Conservation (phyloP, 2,113 vertebrate genomes). For the Paradoxurus hermaphroditus region DNA sequence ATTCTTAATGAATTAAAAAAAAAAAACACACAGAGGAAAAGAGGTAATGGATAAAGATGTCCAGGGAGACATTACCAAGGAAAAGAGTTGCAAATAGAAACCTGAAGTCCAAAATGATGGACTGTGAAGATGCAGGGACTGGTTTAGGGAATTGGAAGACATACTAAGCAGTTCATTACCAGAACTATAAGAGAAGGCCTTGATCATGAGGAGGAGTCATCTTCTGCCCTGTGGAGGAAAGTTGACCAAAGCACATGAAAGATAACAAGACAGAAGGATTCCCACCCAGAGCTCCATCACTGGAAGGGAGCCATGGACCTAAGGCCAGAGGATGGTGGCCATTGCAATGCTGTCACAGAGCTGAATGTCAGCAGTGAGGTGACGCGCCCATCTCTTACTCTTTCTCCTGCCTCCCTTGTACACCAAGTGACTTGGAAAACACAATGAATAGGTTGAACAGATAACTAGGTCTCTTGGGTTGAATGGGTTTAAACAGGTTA, state of each 20-base stretch:
- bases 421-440: background rate
- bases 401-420: background rate
- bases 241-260: background rate
- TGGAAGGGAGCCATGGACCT: fast-evolving
- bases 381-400: too few species aligned
- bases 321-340: background rate
- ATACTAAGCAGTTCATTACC: background rate
- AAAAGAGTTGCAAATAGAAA: background rate
- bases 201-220: background rate
- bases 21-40: background rate
- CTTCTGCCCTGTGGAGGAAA: background rate
- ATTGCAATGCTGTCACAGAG: fast-evolving
- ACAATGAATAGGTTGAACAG: background rate
- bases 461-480: background rate
- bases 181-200: background rate
- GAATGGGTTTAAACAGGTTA: background rate
- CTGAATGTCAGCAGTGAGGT: fast-evolving
- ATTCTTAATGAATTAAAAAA: background rate
- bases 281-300: background rate
- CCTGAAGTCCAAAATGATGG: background rate
- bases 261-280: too few species aligned
- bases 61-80: background rate
- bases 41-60: background rate
- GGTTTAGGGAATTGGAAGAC: fast-evolving
- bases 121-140: background rate